Evolutionary conservation across 2,113 vertebrate species (phyloP), one percentile per base, ranked within the genome.

Genomic region (Archocentrus centrarchus): DNA sequence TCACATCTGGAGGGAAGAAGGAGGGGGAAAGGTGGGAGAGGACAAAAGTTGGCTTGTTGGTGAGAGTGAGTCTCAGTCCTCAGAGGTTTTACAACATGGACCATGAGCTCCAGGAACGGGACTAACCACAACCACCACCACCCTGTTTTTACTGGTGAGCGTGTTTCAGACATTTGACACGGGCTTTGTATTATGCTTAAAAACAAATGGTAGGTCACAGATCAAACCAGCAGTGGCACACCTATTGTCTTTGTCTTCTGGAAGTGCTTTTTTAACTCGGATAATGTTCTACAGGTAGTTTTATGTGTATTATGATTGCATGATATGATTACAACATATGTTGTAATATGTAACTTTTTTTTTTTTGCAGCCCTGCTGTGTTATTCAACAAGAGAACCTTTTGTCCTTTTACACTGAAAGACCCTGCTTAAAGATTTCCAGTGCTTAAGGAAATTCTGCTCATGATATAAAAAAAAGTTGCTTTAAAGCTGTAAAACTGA

Each of bases 1-100:
- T 82, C 85, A 87, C 90, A 95, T 93, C 83, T 92, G 93, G 90
- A 85, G 53, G 77, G 59, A 75, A 32, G 82, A 73, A 22, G 13
- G 68, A 70, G 75, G 32, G 24, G 59, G 63, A 66, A 55, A 32
- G 50, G 70, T 41, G 60, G 77, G 70, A 32, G 80, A 57, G 59
- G 86, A 58, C 53, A 60, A 77, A 39, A 81, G 80, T 17, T 58
- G 63, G 68, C 30, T 44, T 60, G 77, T 78, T 81, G 59, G 80
- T 70, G 18, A 39, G 75, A 37, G 44, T 62, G 75, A 41, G 61
- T 39, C 84, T 87, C 83, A 47, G 63, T 89, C 64, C 63, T 89
- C n/a, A 79, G 55, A 83, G 70, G 17, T 58, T 86, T 85, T 50
- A 59, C 73, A 87, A 77, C 80, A 87, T 81, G 81, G 82, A 91